Base-by-base conservation (phyloP, 2,113 vertebrate genomes). In the Psittacula cyanocephala region DNA sequence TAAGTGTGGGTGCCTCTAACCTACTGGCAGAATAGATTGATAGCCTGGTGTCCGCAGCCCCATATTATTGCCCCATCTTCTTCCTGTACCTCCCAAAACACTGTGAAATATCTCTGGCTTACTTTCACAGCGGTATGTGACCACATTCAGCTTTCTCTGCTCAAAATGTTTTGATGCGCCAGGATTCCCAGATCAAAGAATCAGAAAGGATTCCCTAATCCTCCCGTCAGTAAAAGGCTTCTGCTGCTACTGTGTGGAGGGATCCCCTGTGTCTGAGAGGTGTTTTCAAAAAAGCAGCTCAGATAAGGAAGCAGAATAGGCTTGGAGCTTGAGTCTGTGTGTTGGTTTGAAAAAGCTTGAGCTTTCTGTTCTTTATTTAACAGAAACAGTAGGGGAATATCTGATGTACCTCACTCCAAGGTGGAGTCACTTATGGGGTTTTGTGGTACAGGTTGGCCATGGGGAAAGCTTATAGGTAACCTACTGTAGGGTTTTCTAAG, bases 1-100 rank as follows among this genome's bases (percentile, higher is more conserved):
- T 91, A 89, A 93, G 93, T n/a, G 72, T 78, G 83, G 79, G 46
- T 90, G 84, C 92, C 80, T 94, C 78, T 93, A 93, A 89, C 72
- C 46, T 79, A 44, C 64, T 70, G 82, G 70, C 91, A 91, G 44
- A 75, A 82, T 31, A 92, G 95, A 97, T 93, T 90, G 88, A 96
- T 97, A 81, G 77, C 59, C 57, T 72, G 46, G 44, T 95, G 52
- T 88, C 81, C 52, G 53, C 68, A 81, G 69, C 49, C 79, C 41
- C 17, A 0, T 57, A 29, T 63, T 52, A 53, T 57, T 28, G 27
- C 68, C 78, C 43, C 22, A 22, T 90, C 87, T 77, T 89, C 69
- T 91, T 80, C 35, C 50, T 27, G 13, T 28, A 35, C 67, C 19
- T 94, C 43, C 23, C 62, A 39, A 92, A 91, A 62, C 23, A 55